Base-by-base conservation (phyloP, 2,113 vertebrate species). In the Catharus minimus region DNA sequence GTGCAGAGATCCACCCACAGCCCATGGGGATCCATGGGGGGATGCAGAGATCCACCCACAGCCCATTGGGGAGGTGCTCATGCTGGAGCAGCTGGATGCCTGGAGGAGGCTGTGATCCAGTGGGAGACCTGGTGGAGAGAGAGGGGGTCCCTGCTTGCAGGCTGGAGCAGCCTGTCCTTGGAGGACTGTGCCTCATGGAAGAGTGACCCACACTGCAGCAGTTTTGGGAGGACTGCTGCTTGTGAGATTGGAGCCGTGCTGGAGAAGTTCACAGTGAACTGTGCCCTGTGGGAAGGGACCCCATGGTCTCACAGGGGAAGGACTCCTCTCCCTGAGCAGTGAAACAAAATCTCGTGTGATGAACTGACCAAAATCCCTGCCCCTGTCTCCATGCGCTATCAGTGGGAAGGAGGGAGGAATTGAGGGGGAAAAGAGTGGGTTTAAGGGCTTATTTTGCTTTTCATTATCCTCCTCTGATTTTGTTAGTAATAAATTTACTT, bases 371-470 rank as follows among this genome's bases (percentile, higher is more conserved):
- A 82, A 68, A 52, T 8, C 20, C n/a, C 26, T 21, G 23, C 3
- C 5, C 9, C 26, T 18, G 15, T 58, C 44, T 58, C 44, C 0
- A 0, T 58, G 23, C 1, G 2, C 23, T 58, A 15, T 49, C 0
- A 1, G 19, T 53, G 20, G 32, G 49, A 65, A 55, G 60, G 26
- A 44, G 49, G 26, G 32, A 78, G n/a, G 7, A 13, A 26, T 6
- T 55, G 32, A 20, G 19, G 15, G 19, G 14, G 7, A 16, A 57
- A 13, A 57, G 14, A 28, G 9, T 36, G 33, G 33, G 33, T 36
- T 36, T n/a, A 30, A 50, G 36, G 36, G 36, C 30, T 81, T 41
- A 18, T 68, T 58, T 68, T 69, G 15, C 24, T 60, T 50, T 5
- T 50, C 24, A 20, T 69, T 60, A 20, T 33, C 30, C 53, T 58